Conservation (phyloP, 2,113 vertebrate species). For the Synchiropus splendidus region DNA sequence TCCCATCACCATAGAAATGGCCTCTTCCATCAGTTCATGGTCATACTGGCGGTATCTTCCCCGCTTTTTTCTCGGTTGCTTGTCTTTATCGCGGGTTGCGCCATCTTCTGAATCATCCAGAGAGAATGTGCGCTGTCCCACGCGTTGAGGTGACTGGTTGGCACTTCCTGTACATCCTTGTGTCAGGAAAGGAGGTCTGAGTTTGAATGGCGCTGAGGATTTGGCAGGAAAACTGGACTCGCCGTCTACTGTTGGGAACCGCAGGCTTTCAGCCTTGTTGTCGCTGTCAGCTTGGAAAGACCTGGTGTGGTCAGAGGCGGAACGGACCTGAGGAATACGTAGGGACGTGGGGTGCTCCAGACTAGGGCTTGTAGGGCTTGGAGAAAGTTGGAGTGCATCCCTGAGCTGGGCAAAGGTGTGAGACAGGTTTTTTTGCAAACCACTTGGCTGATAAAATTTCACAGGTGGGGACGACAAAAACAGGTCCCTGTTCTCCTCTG, state of each 20-base stretch:
- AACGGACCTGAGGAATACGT: constrained; percentile 62
- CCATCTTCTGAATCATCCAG: constrained; percentile 84
- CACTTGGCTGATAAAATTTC: constrained; percentile 27
- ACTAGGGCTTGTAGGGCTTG: constrained; percentile 50
- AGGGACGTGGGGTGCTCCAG: constrained; percentile 34
- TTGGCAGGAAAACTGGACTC: constrained; percentile 34
- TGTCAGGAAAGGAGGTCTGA: constrained; percentile 44
- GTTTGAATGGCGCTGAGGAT: constrained; percentile 46
- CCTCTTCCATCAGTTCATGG: constrained; percentile 97
- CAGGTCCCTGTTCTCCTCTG: constrained; percentile 68
- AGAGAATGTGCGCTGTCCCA: constrained; percentile 52
- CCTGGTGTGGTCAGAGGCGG: constrained; percentile 36
- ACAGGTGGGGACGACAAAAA: constrained; percentile 38
- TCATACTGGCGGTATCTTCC: constrained; percentile 96
- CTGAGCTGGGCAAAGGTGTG: constrained; percentile 87
- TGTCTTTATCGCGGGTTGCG: constrained; percentile 89
- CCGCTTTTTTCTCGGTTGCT: constrained; percentile 95
- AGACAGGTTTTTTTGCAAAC: constrained; percentile 32
- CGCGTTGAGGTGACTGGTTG: constrained; percentile 78
- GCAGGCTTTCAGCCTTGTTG: constrained; percentile 29
- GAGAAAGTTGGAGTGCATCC: constrained; percentile 48
- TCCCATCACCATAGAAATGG: constrained; percentile 93
- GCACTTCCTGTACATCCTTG: constrained; percentile 81
- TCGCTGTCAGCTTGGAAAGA: constrained; percentile 25
- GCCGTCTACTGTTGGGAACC: constrained; percentile 41